A percentile compares a stretch with the other conserved stretches of the same genome.
Evolutionary conservation across 92 coral and sea anemone genomes (phyloP).

Genomic region (Nematostella vectensis): DNA sequence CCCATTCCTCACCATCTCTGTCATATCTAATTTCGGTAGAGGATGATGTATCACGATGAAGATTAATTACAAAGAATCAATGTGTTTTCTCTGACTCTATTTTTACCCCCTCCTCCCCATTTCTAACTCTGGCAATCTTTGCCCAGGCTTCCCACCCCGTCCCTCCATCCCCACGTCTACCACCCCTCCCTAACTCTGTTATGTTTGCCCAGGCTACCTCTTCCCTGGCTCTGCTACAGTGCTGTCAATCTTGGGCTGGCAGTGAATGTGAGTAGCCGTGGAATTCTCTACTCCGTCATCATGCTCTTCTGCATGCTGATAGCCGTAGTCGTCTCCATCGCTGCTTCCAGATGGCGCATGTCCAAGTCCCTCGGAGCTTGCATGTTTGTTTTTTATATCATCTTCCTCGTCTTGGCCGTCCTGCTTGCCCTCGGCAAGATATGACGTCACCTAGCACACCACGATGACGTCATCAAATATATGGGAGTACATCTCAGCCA

Average conservation of each 20-base stretch:
- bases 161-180: too few species aligned
- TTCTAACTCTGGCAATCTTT: too few species aligned
- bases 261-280: slow-evolving; percentile 51
- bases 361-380: slow-evolving; percentile 65
- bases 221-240: slow-evolving; percentile 79
- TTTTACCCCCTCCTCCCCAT: too few species aligned
- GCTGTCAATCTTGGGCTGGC: slow-evolving; percentile 41
- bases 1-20: too few species aligned
- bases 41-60: too few species aligned
- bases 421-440: slow-evolving; percentile 14
- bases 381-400: slow-evolving; percentile 69
- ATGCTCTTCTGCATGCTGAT: slow-evolving; percentile 83
- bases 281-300: slow-evolving; percentile 74
- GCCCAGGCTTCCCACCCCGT: too few species aligned
- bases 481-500: too few species aligned
- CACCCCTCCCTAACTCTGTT: too few species aligned
- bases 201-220: slow-evolving; percentile 54
- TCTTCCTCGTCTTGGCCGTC: slow-evolving; percentile 63
- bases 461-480: too few species aligned
- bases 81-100: too few species aligned
- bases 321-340: slow-evolving; percentile 57
- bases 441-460: too few species aligned
- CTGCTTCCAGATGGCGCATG: slow-evolving; percentile 83
- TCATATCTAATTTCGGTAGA: too few species aligned
- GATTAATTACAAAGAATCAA: neutral